Base-by-base conservation (phyloP, 2,797 vertebrate species). In the Echeneis naucrates region DNA sequence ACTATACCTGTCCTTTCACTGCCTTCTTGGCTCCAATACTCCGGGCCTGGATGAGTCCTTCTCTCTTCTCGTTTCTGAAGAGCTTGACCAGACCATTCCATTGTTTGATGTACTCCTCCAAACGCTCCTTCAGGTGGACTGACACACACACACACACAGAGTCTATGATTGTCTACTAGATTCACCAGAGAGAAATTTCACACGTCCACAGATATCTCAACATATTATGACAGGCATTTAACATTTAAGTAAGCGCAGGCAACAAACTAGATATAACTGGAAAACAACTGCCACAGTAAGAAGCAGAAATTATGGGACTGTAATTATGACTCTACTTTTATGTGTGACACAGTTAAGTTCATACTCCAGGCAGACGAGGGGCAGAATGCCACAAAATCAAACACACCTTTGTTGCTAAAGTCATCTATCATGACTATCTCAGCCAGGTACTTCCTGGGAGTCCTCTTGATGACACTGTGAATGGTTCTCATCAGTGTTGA, bases 361-460 rank as follows among this genome's bases (percentile, higher is more conserved):
- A 11, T 37, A 37, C 10, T 2, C 35, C 35, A 37, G 12, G 2
- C 10, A 11, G 10, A 37, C 35, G 37, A 11, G 35, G 35, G 35
- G 10, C 9, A 37, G 35, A 9, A 37, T 4, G 10, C 12, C 4
- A 37, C 11, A 37, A 42, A 42, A 42, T 6, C 4, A 52, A 58
- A 65, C 80, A 14, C 57, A 99, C 98, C 98, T 97, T 99, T 99
- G 94, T 96, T 99, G 88, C 98, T 99, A 85, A 95, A 99, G 90
- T 99, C 98, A 73, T 99, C 98, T 27, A 99, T 99, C 94, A 99
- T 88, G 77, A 99, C 97, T 21, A 99, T 97, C 94, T 99, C 98
- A 45, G 97, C 97, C 86, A 99, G 92, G 87, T 97, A 99, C 73
- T 78, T 95, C 68, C 95, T 94, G 10, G 97, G 96, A 17, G 98